These are phyloP conservation scores for Odontophorus gujanensis DNA, from an alignment of 2,113 vertebrate genomes.

Conservation along the genomic window DNA sequence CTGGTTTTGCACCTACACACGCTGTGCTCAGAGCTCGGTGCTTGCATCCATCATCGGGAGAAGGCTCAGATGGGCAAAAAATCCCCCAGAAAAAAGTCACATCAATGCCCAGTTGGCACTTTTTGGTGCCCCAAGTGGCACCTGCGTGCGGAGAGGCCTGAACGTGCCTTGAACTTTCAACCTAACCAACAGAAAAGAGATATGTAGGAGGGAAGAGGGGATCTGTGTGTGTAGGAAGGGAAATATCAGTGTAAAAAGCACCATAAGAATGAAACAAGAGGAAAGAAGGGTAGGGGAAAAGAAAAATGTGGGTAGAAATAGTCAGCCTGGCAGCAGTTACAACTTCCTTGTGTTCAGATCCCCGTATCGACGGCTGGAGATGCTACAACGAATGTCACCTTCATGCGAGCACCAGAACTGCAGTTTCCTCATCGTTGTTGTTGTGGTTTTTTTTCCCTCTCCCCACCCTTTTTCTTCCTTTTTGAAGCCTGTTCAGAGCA, in stretches of 20 bases:
- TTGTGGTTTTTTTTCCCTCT: not conserved
- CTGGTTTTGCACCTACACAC: not conserved
- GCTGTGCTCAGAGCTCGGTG: accelerated
- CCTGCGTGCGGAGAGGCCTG: not conserved
- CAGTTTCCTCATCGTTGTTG: conserved; percentile 33
- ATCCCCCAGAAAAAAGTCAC: not conserved
- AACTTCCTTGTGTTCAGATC: conserved; percentile 52
- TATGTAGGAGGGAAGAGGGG: not conserved
- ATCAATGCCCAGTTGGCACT: not conserved
- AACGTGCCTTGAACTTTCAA: not conserved
- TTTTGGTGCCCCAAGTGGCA: not conserved
- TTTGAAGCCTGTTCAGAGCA: conserved; percentile 30
- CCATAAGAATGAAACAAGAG: not conserved
- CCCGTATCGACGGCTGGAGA: not conserved
- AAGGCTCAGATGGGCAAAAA: not conserved
- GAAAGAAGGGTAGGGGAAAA: not conserved
- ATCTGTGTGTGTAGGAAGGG: not conserved
- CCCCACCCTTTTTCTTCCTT: not conserved
- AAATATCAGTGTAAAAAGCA: not conserved
- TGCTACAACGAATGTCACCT: conserved; percentile 63
- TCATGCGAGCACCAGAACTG: conserved; percentile 26
- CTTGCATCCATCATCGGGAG: not conserved
- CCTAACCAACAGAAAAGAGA: not conserved
- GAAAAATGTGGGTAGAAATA: conserved; percentile 35
- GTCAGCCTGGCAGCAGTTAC: conserved; percentile 39